A percentile compares a stretch with the other conserved stretches of the same genome.
Evolutionary conservation across 2,888 invertebrate genomes (phyloP).

Genomic region (Globia sparganii): DNA sequence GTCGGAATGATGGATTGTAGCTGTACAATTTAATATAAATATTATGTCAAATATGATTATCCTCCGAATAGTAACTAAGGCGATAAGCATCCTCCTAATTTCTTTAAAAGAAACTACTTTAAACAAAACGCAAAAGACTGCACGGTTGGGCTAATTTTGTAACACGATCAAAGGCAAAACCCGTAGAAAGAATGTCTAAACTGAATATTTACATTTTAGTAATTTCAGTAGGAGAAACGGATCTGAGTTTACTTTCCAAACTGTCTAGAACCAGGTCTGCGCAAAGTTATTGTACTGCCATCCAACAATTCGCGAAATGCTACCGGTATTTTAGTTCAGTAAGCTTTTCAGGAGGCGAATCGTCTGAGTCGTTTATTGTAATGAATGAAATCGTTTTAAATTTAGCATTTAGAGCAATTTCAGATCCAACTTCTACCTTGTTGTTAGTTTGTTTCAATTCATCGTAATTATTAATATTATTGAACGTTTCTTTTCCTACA

Average conservation of each 20-base stretch:
- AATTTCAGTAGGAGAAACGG: background rate
- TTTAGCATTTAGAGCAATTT: constrained; percentile 5
- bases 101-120: background rate
- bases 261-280: constrained; percentile 15
- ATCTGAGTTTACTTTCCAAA: constrained; percentile 20
- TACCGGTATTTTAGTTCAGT: constrained; percentile 16
- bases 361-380: constrained; percentile 18
- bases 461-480: background rate
- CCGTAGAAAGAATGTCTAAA: background rate
- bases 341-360: constrained; percentile 16
- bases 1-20: constrained; percentile 19
- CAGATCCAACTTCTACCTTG: background rate
- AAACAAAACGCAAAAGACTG: background rate
- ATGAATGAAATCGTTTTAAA: constrained; percentile 40
- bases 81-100: background rate
- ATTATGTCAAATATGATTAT: background rate
- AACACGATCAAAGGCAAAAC: background rate
- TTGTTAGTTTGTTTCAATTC: constrained; percentile 2
- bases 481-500: background rate
- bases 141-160: background rate
- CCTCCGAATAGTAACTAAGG: background rate
- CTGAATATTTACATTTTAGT: background rate
- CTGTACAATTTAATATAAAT: background rate
- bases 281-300: constrained; percentile 24
- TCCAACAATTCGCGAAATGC: constrained; percentile 26